Evolutionary conservation across 2,888 invertebrate species (phyloP).

Genomic region (Autographa gamma): DNA sequence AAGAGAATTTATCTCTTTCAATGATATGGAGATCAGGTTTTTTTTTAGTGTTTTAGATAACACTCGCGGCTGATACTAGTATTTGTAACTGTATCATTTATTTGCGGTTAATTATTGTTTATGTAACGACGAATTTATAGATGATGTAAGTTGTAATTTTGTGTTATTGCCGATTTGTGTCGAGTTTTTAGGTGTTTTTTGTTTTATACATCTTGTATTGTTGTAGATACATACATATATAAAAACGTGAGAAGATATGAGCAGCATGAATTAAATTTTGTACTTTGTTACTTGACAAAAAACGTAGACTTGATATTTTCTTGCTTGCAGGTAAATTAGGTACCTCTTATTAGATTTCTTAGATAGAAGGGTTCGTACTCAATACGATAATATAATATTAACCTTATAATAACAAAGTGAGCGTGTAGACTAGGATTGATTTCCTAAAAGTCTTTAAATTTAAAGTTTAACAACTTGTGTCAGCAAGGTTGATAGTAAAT

Average conservation of each 20-base stretch:
- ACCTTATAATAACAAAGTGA: too few relatives aligned
- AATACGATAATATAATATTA: neutral
- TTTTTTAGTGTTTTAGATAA: constrained; percentile 12
- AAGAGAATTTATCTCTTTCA: constrained; percentile 44
- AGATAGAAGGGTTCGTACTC: neutral
- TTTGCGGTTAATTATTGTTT: neutral
- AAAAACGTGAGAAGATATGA: neutral
- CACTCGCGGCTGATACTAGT: neutral
- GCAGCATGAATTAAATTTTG: neutral
- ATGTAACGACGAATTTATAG: neutral
- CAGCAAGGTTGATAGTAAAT: neutral
- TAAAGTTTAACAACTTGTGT: neutral
- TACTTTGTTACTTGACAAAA: neutral
- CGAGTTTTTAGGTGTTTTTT: neutral
- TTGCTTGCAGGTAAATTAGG: neutral
- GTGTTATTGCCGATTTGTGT: neutral
- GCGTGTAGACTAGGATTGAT: too few relatives aligned
- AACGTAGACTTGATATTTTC: neutral
- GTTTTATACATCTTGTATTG: neutral
- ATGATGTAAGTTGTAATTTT: neutral
- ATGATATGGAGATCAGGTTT: constrained; percentile 33
- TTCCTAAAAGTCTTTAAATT: neutral
- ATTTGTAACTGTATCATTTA: neutral
- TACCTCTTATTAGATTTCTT: neutral
- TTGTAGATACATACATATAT: neutral